Conservation (phyloP, 2,113 vertebrate genomes). For the Serinus canaria region DNA sequence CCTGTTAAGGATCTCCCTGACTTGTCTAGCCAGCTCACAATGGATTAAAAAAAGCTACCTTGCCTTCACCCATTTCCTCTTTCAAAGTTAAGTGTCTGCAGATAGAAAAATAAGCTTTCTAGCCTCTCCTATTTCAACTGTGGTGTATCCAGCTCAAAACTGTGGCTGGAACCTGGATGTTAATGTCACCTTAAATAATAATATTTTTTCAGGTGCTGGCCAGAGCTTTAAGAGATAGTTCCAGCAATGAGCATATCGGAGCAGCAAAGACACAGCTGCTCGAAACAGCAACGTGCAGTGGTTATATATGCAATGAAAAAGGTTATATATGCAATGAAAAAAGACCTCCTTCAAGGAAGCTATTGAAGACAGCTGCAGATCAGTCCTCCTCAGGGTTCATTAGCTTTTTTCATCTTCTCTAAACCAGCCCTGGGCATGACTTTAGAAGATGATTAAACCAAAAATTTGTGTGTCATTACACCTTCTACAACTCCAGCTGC, state of each 20-base stretch:
- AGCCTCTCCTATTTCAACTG: background rate
- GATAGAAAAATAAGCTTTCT: background rate
- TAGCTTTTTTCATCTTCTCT: background rate
- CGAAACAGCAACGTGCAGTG: background rate
- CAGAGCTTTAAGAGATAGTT: slow-evolving; percentile 1
- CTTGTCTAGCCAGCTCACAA: background rate
- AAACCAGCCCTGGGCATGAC: background rate
- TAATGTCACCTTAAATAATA: slow-evolving; percentile 1
- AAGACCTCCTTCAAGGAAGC: slow-evolving; percentile 16
- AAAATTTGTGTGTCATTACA: slow-evolving; percentile 4
- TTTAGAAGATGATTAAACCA: slow-evolving; percentile 15
- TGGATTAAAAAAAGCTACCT: background rate
- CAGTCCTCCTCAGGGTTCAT: background rate
- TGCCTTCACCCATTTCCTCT: background rate
- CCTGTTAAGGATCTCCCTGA: background rate
- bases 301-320: background rate
- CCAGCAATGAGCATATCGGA: background rate
- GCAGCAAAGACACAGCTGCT: slow-evolving; percentile 6
- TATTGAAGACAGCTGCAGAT: slow-evolving; percentile 11
- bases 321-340: background rate
- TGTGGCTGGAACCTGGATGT: background rate
- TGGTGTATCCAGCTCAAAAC: background rate
- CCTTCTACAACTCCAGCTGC: slow-evolving; percentile 2
- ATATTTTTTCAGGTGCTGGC: slow-evolving; percentile 38
- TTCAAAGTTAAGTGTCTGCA: background rate